Conservation (phyloP, 1,140 invertebrate species). For the Notospermus geniculatus region DNA sequence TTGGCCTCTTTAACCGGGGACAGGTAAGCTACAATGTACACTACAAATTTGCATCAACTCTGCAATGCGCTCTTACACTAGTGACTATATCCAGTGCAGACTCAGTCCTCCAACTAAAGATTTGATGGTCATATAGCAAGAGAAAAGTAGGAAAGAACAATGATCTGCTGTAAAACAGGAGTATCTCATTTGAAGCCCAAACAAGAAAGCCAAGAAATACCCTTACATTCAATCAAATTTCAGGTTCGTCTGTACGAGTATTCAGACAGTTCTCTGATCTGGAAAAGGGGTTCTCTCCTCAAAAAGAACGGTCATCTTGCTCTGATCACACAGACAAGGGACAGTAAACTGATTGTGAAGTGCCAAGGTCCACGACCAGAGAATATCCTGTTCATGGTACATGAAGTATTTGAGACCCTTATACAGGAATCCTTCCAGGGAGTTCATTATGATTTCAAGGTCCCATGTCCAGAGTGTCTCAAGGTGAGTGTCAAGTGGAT, state of each 20-base stretch:
- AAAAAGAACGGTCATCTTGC: slow-evolving; percentile 50
- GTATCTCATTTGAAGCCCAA: no score
- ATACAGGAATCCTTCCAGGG: slow-evolving; percentile 52
- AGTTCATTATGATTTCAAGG: slow-evolving; percentile 46
- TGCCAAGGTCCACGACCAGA: slow-evolving; percentile 49
- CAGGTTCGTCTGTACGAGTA: slow-evolving; percentile 48
- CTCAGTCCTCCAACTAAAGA: no score
- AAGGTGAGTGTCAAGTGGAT: slow-evolving; percentile 25
- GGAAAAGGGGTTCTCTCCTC: slow-evolving; percentile 52
- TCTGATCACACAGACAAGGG: slow-evolving; percentile 39
- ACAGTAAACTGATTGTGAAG: slow-evolving; percentile 41
- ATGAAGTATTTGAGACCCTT: slow-evolving; percentile 52
- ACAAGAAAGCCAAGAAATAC: no score
- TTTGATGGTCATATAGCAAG: no score
- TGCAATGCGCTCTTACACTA: no score
- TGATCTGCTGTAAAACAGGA: no score
- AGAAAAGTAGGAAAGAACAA: no score
- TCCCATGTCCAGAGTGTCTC: slow-evolving; percentile 52
- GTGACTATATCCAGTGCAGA: no score
- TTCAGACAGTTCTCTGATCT: slow-evolving; percentile 43
- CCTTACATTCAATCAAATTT: not conserved
- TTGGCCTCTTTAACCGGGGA: slow-evolving; percentile 34
- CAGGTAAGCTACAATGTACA: slow-evolving; percentile 28
- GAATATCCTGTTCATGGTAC: slow-evolving; percentile 50
- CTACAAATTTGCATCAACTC: no score